Evolutionary conservation across 1,140 invertebrate species (phyloP).

Genomic region (Dryas iulia): DNA sequence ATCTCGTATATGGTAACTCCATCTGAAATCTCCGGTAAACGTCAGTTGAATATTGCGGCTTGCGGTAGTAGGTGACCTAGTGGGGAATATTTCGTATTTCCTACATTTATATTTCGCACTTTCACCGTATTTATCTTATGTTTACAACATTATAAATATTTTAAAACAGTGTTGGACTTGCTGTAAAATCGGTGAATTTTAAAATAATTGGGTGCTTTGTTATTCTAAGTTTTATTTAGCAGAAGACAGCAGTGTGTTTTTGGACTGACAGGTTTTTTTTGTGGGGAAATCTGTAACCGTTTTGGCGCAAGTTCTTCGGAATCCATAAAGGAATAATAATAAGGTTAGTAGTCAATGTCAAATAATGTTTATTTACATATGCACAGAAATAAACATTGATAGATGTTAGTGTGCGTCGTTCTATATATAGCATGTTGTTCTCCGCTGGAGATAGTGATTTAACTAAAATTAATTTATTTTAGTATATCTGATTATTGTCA

Average conservation of each 20-base stretch:
- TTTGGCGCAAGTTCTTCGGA: constrained; percentile 47
- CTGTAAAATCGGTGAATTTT: neutral
- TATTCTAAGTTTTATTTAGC: constrained; percentile 10
- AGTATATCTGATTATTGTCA: too few relatives aligned
- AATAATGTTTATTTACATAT: constrained; percentile 22
- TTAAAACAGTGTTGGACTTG: neutral
- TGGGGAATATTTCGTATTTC: constrained; percentile 36
- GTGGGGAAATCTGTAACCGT: constrained; percentile 52
- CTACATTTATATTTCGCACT: constrained; percentile 50
- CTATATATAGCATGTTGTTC: constrained; percentile 28
- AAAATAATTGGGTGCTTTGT: neutral
- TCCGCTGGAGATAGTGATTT: constrained; percentile 10
- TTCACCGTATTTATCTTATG: constrained; percentile 44
- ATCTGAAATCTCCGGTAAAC: constrained; percentile 26
- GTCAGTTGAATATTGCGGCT: constrained; percentile 63
- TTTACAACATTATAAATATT: constrained; percentile 5
- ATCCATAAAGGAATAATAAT: constrained; percentile 36
- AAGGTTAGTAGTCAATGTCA: constrained; percentile 42
- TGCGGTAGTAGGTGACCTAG: constrained; percentile 44
- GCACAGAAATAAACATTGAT: constrained; percentile 27
- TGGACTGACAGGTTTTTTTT: constrained; percentile 50
- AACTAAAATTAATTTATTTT: neutral
- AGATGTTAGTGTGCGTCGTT: constrained; percentile 13
- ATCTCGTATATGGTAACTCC: constrained; percentile 1
- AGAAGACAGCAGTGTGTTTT: constrained; percentile 47